These are phyloP conservation scores for Mactra quadrangularis DNA, from an alignment of 1,140 invertebrate species.

Conservation along the genomic window DNA sequence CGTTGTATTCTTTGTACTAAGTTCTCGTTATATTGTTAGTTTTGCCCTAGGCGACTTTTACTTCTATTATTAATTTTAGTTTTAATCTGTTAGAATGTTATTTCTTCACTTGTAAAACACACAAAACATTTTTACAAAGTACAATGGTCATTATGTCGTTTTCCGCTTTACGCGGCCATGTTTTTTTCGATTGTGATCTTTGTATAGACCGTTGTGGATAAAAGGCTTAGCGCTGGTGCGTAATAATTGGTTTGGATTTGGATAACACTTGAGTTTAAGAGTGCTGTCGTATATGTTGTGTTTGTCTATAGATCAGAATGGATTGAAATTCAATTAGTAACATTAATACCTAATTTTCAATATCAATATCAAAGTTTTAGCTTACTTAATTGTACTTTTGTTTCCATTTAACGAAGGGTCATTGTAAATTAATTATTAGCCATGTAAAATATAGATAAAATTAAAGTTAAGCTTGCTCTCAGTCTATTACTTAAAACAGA, in stretches of 20 bases:
- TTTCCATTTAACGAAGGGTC: neutral
- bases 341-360: neutral
- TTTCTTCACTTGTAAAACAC: conserved; percentile 22
- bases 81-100: conserved; percentile 35
- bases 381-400: neutral
- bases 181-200: neutral
- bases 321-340: conserved; percentile 34
- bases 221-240: conserved; percentile 26
- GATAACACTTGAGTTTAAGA: conserved; percentile 14
- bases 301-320: conserved; percentile 24
- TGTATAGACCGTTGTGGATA: conserved; percentile 31
- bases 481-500: too few relatives aligned
- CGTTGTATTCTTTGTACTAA: conserved; percentile 24
- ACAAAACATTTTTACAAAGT: conserved; percentile 28
- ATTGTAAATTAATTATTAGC: neutral
- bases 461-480: too few relatives aligned
- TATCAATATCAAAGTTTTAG: neutral
- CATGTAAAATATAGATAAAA: neutral
- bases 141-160: conserved; percentile 30
- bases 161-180: neutral
- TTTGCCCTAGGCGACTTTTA: conserved; percentile 16
- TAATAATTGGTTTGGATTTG: conserved; percentile 50
- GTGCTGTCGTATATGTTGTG: conserved; percentile 1
- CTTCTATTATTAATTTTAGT: neutral
- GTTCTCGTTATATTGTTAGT: conserved; percentile 51